Conservation (phyloP, 1,140 invertebrate species). For the Adoxophyes honmai region DNA sequence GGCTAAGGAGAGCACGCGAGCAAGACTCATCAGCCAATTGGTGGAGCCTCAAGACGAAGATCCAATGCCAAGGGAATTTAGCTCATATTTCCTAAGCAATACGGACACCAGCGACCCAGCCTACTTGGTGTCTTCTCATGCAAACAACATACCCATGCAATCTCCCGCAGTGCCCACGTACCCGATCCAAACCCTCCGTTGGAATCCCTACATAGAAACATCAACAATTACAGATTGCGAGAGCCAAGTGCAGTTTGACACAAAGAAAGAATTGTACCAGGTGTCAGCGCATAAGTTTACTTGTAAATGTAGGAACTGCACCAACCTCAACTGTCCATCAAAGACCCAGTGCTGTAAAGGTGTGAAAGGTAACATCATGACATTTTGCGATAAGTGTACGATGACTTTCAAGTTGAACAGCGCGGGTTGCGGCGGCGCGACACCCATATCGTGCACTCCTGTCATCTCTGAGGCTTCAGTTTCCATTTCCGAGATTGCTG, state of each 20-base stretch:
- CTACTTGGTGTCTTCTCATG: slow-evolving; percentile 32
- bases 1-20: slow-evolving; percentile 27
- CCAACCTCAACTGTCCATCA: no score
- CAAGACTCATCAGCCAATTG: slow-evolving; percentile 27
- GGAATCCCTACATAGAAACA: slow-evolving; percentile 30
- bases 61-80: slow-evolving; percentile 24
- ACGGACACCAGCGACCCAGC: slow-evolving; percentile 21
- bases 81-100: slow-evolving; percentile 25
- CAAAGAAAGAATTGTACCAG: no score
- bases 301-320: no score
- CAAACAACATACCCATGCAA: neutral
- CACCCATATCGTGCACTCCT: slow-evolving; percentile 11
- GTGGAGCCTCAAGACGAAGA: slow-evolving; percentile 18
- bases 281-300: no score
- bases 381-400: slow-evolving; percentile 42
- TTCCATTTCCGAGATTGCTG: slow-evolving; percentile 19
- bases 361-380: slow-evolving; percentile 45
- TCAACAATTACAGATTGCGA: slow-evolving; percentile 17
- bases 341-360: neutral
- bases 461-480: slow-evolving; percentile 24
- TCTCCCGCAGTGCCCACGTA: slow-evolving; percentile 25
- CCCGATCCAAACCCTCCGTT: slow-evolving; percentile 27
- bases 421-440: slow-evolving; percentile 26
- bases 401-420: slow-evolving; percentile 47
- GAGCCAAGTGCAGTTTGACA: slow-evolving; percentile 19